Percentiles rank a stretch among this genome's conserved stretches.
phyloP scores from a whole-genome alignment of 92 coral and sea anemone species.

The Metridium senile region DNA sequence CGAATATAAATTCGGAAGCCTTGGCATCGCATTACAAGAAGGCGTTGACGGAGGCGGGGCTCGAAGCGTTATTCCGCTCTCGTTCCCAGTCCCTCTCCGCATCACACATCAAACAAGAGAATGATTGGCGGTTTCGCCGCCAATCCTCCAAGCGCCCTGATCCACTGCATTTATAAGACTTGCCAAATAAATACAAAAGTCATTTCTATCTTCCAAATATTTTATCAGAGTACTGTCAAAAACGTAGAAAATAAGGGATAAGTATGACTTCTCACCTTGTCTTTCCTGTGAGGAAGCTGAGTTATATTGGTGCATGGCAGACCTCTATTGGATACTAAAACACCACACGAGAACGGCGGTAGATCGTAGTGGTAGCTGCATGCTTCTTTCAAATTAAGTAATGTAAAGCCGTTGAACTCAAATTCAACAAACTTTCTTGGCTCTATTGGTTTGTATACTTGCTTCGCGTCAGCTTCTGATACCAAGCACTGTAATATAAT shows the following conservation, averaged over 20 bases:
- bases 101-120: too few species aligned
- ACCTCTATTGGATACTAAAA: conserved; percentile 65
- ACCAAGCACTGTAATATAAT: conserved; percentile 62
- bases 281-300: conserved; percentile 62
- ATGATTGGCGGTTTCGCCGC: too few species aligned
- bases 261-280: conserved; percentile 34
- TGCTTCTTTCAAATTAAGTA: conserved; percentile 63
- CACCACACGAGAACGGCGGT: conserved; percentile 56
- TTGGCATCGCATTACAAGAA: too few species aligned
- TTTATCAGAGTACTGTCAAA: too few species aligned
- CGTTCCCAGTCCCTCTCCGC: too few species aligned
- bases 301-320: conserved; percentile 56
- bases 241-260: neutral
- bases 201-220: too few species aligned
- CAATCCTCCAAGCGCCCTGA: too few species aligned
- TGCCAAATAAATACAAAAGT: too few species aligned
- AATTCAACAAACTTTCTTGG: conserved; percentile 71
- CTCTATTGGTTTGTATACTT: conserved; percentile 52
- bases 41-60: too few species aligned
- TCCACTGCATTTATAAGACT: too few species aligned
- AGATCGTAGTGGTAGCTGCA: conserved; percentile 52
- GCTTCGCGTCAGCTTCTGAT: conserved; percentile 68
- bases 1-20: too few species aligned
- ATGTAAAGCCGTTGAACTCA: conserved; percentile 44
- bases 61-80: too few species aligned